These are phyloP conservation scores for Drosophila testacea DNA, from an alignment of 2,888 invertebrate species.

Conservation along the genomic window DNA sequence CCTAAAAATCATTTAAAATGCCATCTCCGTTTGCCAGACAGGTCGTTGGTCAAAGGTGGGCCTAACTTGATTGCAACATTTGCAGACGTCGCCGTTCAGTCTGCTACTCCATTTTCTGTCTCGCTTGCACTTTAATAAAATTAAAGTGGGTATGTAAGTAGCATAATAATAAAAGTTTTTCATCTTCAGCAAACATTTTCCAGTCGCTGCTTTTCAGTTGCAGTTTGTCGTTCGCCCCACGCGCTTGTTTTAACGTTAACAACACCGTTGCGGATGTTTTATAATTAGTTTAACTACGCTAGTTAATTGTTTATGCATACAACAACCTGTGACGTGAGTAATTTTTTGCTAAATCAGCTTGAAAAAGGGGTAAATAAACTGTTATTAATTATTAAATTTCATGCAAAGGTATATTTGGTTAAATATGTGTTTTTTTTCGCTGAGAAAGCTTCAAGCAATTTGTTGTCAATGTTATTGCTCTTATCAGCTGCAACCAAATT, in stretches of 20 bases:
- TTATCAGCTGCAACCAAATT: constrained; percentile 47
- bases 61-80: constrained; percentile 13
- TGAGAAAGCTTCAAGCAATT: constrained; percentile 24
- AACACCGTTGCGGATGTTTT: constrained; percentile 14
- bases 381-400: neutral
- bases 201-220: constrained; percentile 66
- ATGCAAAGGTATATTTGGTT: neutral
- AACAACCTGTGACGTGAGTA: constrained; percentile 8
- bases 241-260: constrained; percentile 45
- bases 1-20: constrained; percentile 66
- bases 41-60: constrained; percentile 61
- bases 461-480: constrained; percentile 38
- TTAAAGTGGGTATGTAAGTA: too few species aligned
- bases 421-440: constrained; percentile 3
- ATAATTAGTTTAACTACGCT: constrained; percentile 23
- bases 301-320: constrained; percentile 18
- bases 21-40: constrained; percentile 48
- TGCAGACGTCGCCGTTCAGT: constrained; percentile 12
- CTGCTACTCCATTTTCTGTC: constrained; percentile 66
- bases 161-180: constrained; percentile 42
- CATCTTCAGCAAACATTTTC: constrained; percentile 67
- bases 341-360: constrained; percentile 13
- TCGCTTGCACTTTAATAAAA: constrained; percentile 28
- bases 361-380: constrained; percentile 13
- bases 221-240: constrained; percentile 72